Percentiles rank a stretch among this genome's conserved stretches.
These are phyloP conservation scores for Pseudomyrmex dendroicus DNA, from an alignment of 1,140 invertebrate species.

Conservation along the genomic window DNA sequence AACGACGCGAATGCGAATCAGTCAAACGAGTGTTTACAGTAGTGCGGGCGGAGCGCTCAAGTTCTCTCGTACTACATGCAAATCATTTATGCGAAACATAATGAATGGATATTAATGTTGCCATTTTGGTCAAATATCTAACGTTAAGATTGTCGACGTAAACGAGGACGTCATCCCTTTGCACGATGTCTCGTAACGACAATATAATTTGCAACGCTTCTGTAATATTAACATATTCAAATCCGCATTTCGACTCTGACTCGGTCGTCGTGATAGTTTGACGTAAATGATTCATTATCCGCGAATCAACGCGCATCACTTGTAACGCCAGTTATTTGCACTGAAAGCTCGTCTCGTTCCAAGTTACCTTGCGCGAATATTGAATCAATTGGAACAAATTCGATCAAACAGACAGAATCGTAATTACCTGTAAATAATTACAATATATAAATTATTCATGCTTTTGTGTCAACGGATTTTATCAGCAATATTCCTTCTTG, in stretches of 20 bases:
- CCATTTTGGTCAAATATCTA: constrained; percentile 24
- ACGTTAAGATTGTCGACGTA: constrained; percentile 44
- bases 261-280: constrained; percentile 16
- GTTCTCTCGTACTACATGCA: not conserved
- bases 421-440: constrained; percentile 38
- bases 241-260: constrained; percentile 26
- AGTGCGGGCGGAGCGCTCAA: not conserved
- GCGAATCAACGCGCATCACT: constrained; percentile 50
- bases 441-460: constrained; percentile 23
- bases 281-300: constrained; percentile 52
- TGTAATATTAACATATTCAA: constrained; percentile 53
- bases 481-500: not conserved
- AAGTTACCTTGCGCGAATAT: constrained; percentile 28
- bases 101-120: constrained; percentile 48
- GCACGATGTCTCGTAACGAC: constrained; percentile 25
- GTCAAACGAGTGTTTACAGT: constrained; percentile 29
- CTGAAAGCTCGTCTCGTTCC: not conserved
- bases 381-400: constrained; percentile 54
- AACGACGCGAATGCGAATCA: constrained; percentile 52
- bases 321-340: constrained; percentile 47
- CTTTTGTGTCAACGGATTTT: not conserved
- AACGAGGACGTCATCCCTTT: constrained; percentile 39
- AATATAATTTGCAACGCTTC: constrained; percentile 42
- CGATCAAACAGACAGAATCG: not conserved
- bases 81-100: constrained; percentile 29